Evolutionary conservation across 2,113 vertebrate species (phyloP), one percentile per base, ranked within the genome.

Genomic region (Saiga tatarica): DNA sequence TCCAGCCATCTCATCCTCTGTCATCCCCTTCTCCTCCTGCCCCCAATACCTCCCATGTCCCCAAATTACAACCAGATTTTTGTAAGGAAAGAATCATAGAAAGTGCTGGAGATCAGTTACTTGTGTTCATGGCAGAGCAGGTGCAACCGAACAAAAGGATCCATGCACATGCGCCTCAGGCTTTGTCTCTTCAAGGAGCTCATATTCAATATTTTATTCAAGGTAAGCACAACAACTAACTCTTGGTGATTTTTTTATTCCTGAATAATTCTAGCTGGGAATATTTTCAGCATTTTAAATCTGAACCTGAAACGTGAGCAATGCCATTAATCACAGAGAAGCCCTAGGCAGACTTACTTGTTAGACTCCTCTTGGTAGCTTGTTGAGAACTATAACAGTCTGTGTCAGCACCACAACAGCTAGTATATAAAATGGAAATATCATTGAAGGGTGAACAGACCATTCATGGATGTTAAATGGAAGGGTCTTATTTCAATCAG

Each of bases 131-230:
- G 50, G 28, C 33, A 86, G 59, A 12, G 53, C 36, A 57, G 6
- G 12, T 57, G 16, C 64, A 50, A 62, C 30, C 42, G 21, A 53
- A 79, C 85, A 47, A 47, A 76, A 39, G 5, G 5, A 1, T 39
- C 30, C 2, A 1, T 1, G 0, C 8, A 1, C 3, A 15, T 16
- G 50, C n/a, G 9, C 57, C 52, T 33, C 10, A 55, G 87, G 25
- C 6, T 36, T 21, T 55, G 4, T 74, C 86, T 91, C 39, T 89
- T 71, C 15, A 39, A 57, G 14, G 39, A 82, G 25, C n/a, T 53
- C 30, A 14, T 81, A 33, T 42, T 42, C 23, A 76, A 25, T 25
- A 42, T 92, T 92, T 87, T 53, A 74, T 59, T 42, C 64, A 71
- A 64, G 26, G 19, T 91, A 89, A 52, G 19, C 16, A 42, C 57